A percentile compares a stretch with the other conserved stretches of the same genome.
phyloP scores from a whole-genome alignment of 2,797 vertebrate species.

The Chloroceryle amazona region DNA sequence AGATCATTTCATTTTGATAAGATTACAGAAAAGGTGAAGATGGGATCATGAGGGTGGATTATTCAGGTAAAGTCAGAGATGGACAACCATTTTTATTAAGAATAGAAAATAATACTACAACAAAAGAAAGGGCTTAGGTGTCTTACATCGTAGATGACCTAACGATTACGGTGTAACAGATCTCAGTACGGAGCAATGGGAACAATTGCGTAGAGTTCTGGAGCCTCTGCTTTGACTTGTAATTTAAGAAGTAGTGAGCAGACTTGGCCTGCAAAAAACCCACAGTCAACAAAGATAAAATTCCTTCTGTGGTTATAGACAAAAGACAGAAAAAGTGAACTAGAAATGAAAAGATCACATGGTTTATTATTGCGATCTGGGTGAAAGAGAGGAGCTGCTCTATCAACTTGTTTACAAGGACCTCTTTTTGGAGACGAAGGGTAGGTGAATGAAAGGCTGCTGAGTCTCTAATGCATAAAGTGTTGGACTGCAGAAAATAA shows the following conservation, averaged over 20 bases:
- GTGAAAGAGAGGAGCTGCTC: background rate
- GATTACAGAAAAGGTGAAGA: background rate
- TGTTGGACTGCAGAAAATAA: background rate
- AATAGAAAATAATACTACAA: background rate
- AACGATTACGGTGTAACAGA: background rate
- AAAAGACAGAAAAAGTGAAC: background rate
- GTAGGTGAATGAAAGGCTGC: background rate
- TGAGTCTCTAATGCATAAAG: background rate
- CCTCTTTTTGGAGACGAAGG: background rate
- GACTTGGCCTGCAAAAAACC: background rate
- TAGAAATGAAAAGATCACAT: background rate
- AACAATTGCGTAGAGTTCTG: background rate
- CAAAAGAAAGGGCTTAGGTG: background rate
- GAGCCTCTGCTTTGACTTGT: background rate
- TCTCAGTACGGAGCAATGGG: background rate
- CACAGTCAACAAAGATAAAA: background rate
- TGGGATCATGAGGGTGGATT: background rate
- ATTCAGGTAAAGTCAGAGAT: background rate
- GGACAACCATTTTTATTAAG: background rate
- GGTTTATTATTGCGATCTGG: background rate
- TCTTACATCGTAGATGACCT: rapidly evolving
- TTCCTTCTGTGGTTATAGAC: background rate
- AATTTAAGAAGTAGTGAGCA: background rate
- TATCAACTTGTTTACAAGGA: background rate
- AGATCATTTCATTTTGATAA: background rate